These are phyloP conservation scores for Drosophila gaucha DNA, from an alignment of 2,888 invertebrate species.

Conservation along the genomic window DNA sequence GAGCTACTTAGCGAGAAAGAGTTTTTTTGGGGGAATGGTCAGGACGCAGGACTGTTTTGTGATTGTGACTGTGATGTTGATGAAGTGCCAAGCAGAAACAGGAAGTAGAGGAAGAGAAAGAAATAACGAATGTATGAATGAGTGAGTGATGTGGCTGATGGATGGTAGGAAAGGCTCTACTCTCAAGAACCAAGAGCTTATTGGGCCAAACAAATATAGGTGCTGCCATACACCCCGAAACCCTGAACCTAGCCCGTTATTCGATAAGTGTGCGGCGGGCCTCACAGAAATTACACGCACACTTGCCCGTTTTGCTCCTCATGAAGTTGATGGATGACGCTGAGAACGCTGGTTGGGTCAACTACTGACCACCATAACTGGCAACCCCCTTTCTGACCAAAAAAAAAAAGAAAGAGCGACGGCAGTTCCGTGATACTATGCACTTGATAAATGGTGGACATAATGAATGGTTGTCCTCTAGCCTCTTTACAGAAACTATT, in stretches of 20 bases:
- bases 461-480: constrained; percentile 56
- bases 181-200: constrained; percentile 14
- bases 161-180: constrained; percentile 25
- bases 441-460: constrained; percentile 54
- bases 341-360: constrained; percentile 32
- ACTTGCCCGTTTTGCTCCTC: constrained; percentile 51
- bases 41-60: constrained; percentile 46
- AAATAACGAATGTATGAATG: constrained; percentile 50
- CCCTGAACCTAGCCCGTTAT: constrained; percentile 4
- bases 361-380: constrained; percentile 54
- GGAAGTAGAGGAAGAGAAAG: constrained; percentile 23
- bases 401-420: not conserved
- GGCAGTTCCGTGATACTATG: constrained; percentile 37
- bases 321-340: constrained; percentile 58
- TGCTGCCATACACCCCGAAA: constrained; percentile 1
- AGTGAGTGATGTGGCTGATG: constrained; percentile 56
- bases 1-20: constrained; percentile 14
- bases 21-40: constrained; percentile 11
- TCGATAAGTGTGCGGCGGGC: constrained; percentile 64
- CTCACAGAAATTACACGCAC: constrained; percentile 59
- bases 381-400: constrained; percentile 19
- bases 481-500: not conserved
- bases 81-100: constrained; percentile 51
- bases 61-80: constrained; percentile 56
- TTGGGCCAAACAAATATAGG: constrained; percentile 24